phyloP scores from a whole-genome alignment of 1,140 invertebrate species.

The Ceratoteleas bidentatus region DNA sequence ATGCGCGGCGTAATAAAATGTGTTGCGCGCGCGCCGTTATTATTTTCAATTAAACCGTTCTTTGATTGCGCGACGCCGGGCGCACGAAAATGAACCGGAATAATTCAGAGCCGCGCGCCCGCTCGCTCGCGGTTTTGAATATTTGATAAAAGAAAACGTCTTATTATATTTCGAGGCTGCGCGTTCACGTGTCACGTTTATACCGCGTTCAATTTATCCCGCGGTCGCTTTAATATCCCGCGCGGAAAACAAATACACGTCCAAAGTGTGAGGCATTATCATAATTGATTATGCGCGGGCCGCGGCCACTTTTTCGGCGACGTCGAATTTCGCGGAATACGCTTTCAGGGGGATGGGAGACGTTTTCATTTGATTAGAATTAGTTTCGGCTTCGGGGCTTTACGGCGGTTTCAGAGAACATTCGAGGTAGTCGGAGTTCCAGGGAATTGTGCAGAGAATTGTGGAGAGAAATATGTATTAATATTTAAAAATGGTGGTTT shows the following conservation, averaged over 20 bases:
- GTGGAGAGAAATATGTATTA: too few species aligned
- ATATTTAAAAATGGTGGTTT: too few species aligned
- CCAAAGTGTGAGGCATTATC: conserved; percentile 19
- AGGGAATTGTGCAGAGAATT: too few species aligned
- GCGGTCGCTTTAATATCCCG: conserved; percentile 26
- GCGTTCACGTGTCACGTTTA: conserved; percentile 36
- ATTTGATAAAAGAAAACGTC: conserved; percentile 56
- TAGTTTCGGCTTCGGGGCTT: too few species aligned
- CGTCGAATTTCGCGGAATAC: background rate
- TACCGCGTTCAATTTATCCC: conserved; percentile 45
- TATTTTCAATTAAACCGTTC: conserved; percentile 40
- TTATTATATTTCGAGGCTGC: conserved; percentile 30
- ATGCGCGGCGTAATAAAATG: conserved; percentile 23
- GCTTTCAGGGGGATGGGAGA: too few species aligned
- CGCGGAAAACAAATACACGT: conserved; percentile 29
- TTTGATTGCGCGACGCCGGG: background rate
- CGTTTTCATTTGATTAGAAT: too few species aligned
- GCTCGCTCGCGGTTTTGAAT: conserved; percentile 17
- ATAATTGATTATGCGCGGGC: conserved; percentile 15
- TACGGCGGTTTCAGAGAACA: too few species aligned
- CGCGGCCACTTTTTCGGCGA: background rate
- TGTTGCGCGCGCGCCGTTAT: conserved; percentile 3
- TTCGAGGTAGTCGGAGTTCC: too few species aligned
- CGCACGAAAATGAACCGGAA: conserved; percentile 21
- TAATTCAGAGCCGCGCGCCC: conserved; percentile 11